A percentile compares a stretch with the other conserved stretches of the same genome.
phyloP scores from a whole-genome alignment of 2,113 vertebrate species.

The Spermophilus dauricus region DNA sequence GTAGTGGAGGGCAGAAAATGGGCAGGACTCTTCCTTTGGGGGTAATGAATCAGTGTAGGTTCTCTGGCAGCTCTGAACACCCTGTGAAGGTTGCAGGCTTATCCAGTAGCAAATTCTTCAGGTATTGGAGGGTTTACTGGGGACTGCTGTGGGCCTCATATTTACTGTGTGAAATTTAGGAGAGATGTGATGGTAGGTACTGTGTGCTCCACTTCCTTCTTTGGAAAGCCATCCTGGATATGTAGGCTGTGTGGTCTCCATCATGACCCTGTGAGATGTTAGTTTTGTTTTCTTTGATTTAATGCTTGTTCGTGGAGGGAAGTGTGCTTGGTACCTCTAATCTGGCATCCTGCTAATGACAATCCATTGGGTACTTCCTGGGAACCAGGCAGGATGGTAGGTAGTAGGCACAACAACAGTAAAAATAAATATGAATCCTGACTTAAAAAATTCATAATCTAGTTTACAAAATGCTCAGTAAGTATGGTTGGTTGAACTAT shows the following conservation, averaged over 20 bases:
- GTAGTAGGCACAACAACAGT: fast-evolving
- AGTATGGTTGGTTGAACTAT: background rate
- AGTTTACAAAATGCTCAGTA: background rate
- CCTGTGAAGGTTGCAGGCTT: background rate
- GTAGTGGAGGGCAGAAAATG: background rate
- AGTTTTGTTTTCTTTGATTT: background rate
- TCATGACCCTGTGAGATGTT: background rate
- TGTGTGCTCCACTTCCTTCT: background rate
- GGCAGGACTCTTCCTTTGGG: background rate
- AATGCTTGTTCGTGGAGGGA: background rate
- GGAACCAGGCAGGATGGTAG: too few relatives aligned
- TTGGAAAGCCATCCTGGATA: background rate
- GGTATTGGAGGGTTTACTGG: background rate
- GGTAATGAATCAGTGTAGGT: background rate
- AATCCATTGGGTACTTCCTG: background rate
- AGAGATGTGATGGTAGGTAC: background rate
- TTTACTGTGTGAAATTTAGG: background rate
- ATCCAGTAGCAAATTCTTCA: background rate
- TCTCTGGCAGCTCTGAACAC: background rate
- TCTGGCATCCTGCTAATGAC: background rate
- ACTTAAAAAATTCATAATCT: background rate
- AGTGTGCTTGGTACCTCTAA: background rate
- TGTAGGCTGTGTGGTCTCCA: background rate
- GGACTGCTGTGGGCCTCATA: background rate
- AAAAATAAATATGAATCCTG: background rate